Conservation (phyloP, 2,113 vertebrate genomes). For the Pollimyrus isidori region DNA sequence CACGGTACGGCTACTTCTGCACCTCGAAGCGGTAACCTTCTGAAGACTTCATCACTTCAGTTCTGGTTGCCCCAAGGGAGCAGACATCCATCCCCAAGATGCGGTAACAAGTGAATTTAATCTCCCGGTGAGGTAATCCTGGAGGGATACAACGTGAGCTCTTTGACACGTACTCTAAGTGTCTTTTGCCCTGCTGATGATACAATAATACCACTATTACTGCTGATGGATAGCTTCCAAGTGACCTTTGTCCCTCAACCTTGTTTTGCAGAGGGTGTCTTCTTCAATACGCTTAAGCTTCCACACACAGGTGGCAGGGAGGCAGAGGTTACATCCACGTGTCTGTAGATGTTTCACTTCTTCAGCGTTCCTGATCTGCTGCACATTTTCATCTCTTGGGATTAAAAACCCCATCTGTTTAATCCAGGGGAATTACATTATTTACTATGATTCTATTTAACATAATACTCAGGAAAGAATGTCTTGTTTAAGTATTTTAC, state of each 20-base stretch:
- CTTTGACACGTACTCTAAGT: conserved; percentile 36
- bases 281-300: conserved; percentile 15
- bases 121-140: conserved; percentile 40
- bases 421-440: not conserved
- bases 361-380: not conserved
- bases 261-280: conserved; percentile 14
- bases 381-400: not conserved
- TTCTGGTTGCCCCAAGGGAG: conserved; percentile 14
- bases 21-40: not conserved
- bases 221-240: conserved; percentile 38
- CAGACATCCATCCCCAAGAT: conserved; percentile 25
- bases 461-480: not conserved
- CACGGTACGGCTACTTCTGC: not conserved
- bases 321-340: conserved; percentile 31
- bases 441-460: not conserved
- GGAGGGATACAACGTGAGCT: conserved; percentile 16
- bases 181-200: conserved; percentile 33
- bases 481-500: not conserved
- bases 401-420: not conserved
- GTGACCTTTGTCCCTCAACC: conserved; percentile 33
- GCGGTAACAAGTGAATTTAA: conserved; percentile 33
- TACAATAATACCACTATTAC: conserved; percentile 27
- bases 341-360: not conserved
- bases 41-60: not conserved
- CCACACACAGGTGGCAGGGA: conserved; percentile 7